Evolutionary conservation across 2,888 invertebrate species (phyloP).

Genomic region (Ophion slaviceki): DNA sequence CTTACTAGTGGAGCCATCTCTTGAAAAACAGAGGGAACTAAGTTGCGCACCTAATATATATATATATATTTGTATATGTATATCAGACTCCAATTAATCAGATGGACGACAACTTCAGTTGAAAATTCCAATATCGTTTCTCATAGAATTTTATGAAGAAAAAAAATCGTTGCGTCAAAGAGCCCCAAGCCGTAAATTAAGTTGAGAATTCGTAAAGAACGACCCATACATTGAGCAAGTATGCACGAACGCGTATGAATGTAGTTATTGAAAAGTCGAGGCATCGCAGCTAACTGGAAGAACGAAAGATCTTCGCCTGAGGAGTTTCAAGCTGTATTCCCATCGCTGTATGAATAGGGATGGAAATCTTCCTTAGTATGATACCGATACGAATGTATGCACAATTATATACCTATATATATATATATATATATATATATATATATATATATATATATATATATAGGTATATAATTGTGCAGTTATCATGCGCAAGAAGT

Average conservation of each 20-base stretch:
- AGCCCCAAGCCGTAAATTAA: not conserved
- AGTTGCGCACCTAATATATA: too few species aligned
- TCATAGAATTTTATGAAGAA: not conserved
- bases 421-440: too few species aligned
- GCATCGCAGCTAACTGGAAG: constrained; percentile 4
- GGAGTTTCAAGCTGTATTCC: constrained; percentile 31
- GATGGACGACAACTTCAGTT: not conserved
- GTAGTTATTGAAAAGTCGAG: constrained; percentile 23
- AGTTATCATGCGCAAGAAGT: constrained; percentile 63
- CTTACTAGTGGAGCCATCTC: too few species aligned
- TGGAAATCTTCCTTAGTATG: not conserved
- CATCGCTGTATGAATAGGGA: not conserved
- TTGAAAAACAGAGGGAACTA: too few species aligned
- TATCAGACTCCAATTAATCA: not conserved
- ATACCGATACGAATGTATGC: too few species aligned
- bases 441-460: not conserved
- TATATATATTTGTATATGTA: not conserved
- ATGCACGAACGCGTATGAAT: constrained; percentile 8
- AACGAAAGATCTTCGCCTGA: constrained; percentile 16
- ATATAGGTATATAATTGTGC: not conserved
- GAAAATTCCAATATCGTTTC: not conserved
- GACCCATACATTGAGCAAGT: not conserved
- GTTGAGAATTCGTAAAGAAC: not conserved
- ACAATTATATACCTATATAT: too few species aligned
- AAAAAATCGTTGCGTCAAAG: not conserved